Base-by-base conservation (phyloP, 2,113 vertebrate genomes). In the Dermatemys mawii region DNA sequence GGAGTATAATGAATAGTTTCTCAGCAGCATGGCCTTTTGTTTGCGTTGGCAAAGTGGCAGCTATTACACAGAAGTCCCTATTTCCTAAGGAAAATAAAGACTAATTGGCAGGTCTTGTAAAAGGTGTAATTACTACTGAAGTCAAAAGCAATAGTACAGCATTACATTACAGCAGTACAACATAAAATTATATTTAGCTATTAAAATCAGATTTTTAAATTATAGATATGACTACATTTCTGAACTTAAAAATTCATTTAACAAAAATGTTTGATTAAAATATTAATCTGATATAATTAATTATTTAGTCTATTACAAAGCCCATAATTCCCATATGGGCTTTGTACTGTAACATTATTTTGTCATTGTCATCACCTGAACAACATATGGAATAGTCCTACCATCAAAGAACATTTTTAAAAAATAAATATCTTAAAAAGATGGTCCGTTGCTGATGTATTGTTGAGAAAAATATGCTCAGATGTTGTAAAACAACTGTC, bases 11-110 rank as follows among this genome's bases (percentile, higher is more conserved):
- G 51, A 53, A 22, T 53, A 53, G 51, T 86, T 81, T 38, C 80
- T 53, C 75, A 91, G 85, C 70, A 91, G n/a, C 67, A 90, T 48
- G n/a, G 86, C 13, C 46, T 96, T 91, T 95, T 90, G 57, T 93
- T 91, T 92, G 76, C 75, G 85, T 96, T 96, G 94, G 92, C 92
- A 96, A 55, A 91, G 88, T 8, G 48, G 8, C 86, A 94, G 90
- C 87, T 91, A 53, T 91, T 93, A 90, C 35, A 70, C 8, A 91
- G 1, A 3, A 57, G 12, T 32, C 51, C 17, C 2, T 83, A 91
- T 94, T 93, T 94, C 91, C 82, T 86, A 83, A 88, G 19, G 89
- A 95, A 92, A 91, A 83, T 24, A 5, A 88, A 92, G 29, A 81
- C 78, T 95, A 95, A 95, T 88, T 78, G 84, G 76, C 70, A 92